A percentile compares a stretch with the other conserved stretches of the same genome.
These are phyloP conservation scores for Troilus luridus DNA, from an alignment of 2,888 invertebrate genomes.

Conservation along the genomic window DNA sequence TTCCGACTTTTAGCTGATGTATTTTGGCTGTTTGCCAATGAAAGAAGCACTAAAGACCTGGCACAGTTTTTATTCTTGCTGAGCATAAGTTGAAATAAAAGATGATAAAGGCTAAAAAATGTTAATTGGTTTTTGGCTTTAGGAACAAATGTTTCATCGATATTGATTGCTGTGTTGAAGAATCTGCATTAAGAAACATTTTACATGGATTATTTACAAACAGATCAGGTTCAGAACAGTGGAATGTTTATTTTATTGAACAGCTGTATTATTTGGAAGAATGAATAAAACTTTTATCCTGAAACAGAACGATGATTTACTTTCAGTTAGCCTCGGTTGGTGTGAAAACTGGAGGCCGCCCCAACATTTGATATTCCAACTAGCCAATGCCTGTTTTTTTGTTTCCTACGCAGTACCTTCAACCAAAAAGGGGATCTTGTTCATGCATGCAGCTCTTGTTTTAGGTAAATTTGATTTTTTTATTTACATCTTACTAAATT, in stretches of 20 bases:
- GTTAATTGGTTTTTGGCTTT: slow-evolving; percentile 48
- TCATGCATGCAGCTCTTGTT: slow-evolving; percentile 86
- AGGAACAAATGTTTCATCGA: slow-evolving; percentile 32
- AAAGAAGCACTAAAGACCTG: slow-evolving; percentile 27
- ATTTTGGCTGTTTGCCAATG: neutral
- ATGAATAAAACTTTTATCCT: neutral
- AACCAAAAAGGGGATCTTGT: slow-evolving; percentile 83
- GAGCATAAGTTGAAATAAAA: neutral
- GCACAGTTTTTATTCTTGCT: slow-evolving; percentile 40
- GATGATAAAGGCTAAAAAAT: neutral
- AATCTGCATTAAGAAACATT: slow-evolving; percentile 18
- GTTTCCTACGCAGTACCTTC: slow-evolving; percentile 86
- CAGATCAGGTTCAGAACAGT: slow-evolving; percentile 55
- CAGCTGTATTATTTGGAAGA: neutral
- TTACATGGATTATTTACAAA: slow-evolving; percentile 57
- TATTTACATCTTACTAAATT: neutral
- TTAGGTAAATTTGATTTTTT: slow-evolving; percentile 74
- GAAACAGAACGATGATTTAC: slow-evolving; percentile 48
- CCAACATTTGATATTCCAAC: slow-evolving; percentile 81
- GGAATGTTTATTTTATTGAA: neutral
- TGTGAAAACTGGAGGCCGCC: slow-evolving; percentile 82
- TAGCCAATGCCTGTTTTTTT: slow-evolving; percentile 84
- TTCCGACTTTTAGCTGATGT: slow-evolving; percentile 11
- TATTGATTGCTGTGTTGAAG: slow-evolving; percentile 15
- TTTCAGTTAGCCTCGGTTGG: slow-evolving; percentile 69